Base-by-base conservation (phyloP, 2,113 vertebrate species). In the Origma solitaria region DNA sequence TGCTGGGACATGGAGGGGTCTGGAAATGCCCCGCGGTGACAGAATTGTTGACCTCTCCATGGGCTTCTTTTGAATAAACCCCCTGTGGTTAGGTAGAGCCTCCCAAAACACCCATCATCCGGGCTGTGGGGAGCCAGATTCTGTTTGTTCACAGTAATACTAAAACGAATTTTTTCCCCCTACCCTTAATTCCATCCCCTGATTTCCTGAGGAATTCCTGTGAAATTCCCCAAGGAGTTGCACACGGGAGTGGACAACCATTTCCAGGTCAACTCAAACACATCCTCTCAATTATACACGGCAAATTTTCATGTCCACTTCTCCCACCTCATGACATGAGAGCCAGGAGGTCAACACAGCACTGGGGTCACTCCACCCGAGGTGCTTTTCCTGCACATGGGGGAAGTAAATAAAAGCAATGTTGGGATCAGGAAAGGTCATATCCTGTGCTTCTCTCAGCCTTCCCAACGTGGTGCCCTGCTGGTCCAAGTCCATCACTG, bases 311-410 rank as follows among this genome's bases (percentile, higher is more conserved):
- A 33, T 24, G 7, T 45, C 60, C 35, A 15, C 23, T 33, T 49
- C 25, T 75, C n/a, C 35, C 38, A 54, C 3, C 3, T 65, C 40
- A 16, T 0, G 4, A 25, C 1, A 2, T 0, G 2, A 47, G 64
- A 84, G 58, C 24, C 0, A 0, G 17, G 35, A 79, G 47, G 25
- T 11, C 0, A 0, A 33, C 0, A 0, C 19, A 62, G 57, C 13
- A 8, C 38, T 10, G 5, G 8, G 42, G 57, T 9, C 44, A 7
- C 19, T 57, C 71, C 65, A 33, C 40, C 31, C 2, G 0, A 35
- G 22, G 49, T 11, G 12, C 31, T 80, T n/a, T 64, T 76, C 68
- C 62, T 31, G 7, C 3, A 6, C 4, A 2, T 11, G 18, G 30
- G 25, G 19, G 47, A 58, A 58, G 13, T 14, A n/a, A 81, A 27